Base-by-base conservation (phyloP, 2,113 vertebrate genomes). In the Odontophorus gujanensis region DNA sequence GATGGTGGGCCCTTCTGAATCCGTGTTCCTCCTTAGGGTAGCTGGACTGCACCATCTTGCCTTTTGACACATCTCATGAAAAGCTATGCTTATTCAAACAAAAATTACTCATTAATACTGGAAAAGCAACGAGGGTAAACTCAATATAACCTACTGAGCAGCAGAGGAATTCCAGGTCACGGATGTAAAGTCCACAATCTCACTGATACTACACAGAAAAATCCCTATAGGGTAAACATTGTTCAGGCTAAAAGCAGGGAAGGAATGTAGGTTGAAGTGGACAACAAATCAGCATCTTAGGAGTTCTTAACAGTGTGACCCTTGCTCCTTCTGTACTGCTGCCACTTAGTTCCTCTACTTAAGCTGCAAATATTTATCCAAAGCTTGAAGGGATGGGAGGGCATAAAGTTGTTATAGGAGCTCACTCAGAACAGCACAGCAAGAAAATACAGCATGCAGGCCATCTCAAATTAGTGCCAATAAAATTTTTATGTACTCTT, bases 251-350 rank as follows among this genome's bases (percentile, higher is more conserved):
- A 90, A 90, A 75, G 58, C 26, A 89, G 50, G 51, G 25, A 86
- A 65, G 24, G 28, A 93, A 34, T 82, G 58, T 43, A 66, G 34
- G 47, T 38, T 87, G 59, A 84, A 71, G 21, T 14, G 85, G n/a
- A 83, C 16, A 92, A 83, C 61, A 94, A 90, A 89, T 78, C 86
- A 87, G 51, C 32, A 85, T 66, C 9, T 91, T 66, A 76, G 53
- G 34, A 86, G 78, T 67, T 74, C 38, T 67, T 84, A 84, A 32
- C 62, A 74, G 11, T 3, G 22, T 68, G 95, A 85, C 53, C 36
- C 38, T 80, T 95, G 84, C 57, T 90, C 36, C 66, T 42, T 66
- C 20, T 96, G 4, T 76, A 26, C 16, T 75, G 12, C 48, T 25
- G 58, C 76, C 38, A 65, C 6, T 72, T 57, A 48, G 7, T 34